A percentile compares a stretch with the other conserved stretches of the same genome.
Evolutionary conservation across 2,888 invertebrate species (phyloP).

Genomic region (Magallana nippona): DNA sequence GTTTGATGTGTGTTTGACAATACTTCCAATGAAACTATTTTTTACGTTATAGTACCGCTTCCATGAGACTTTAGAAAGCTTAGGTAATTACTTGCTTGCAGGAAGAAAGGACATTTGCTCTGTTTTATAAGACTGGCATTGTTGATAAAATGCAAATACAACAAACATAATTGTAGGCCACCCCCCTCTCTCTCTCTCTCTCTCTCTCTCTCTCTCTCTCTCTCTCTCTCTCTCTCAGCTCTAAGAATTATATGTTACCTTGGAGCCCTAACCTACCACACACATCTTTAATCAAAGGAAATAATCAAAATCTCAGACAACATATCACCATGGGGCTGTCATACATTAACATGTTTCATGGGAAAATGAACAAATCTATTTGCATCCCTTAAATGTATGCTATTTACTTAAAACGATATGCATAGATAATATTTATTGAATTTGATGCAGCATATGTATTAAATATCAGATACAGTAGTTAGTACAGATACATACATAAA

Average conservation of each 20-base stretch:
- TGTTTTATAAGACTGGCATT: background rate
- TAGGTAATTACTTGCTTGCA: conserved; percentile 12
- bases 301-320: background rate
- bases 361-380: background rate
- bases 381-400: too few species aligned
- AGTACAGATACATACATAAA: background rate
- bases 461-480: background rate
- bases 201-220: conserved; percentile 13
- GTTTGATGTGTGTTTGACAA: background rate
- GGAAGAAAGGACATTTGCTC: background rate
- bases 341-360: background rate
- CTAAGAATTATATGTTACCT: conserved; percentile 1
- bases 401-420: too few species aligned
- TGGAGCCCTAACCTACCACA: conserved; percentile 7
- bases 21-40: background rate
- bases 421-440: too few species aligned
- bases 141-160: background rate
- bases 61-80: background rate
- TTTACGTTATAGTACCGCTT: background rate
- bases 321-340: background rate
- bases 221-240: background rate
- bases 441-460: background rate
- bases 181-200: conserved; percentile 14
- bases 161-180: background rate
- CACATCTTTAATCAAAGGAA: background rate